These are phyloP conservation scores for Gallinago stenura DNA, from an alignment of 2,797 vertebrate genomes.

Conservation along the genomic window DNA sequence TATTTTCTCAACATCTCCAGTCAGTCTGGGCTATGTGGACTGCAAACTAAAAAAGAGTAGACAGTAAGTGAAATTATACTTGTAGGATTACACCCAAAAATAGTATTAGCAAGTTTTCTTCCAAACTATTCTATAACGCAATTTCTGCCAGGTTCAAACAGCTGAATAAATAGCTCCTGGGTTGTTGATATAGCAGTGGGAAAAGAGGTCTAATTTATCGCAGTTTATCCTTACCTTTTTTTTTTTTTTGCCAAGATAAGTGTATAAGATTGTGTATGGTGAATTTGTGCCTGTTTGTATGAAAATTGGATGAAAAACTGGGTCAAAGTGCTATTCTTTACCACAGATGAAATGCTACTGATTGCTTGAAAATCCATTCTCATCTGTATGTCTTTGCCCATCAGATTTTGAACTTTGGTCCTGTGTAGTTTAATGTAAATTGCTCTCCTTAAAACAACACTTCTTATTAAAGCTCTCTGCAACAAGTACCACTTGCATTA, in stretches of 20 bases:
- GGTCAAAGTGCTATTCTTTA: slow-evolving; percentile 36
- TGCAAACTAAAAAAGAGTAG: not conserved
- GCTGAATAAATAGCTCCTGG: slow-evolving; percentile 49
- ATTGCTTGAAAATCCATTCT: not conserved
- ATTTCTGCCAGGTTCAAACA: slow-evolving; percentile 29
- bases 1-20: not conserved
- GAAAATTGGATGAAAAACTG: slow-evolving; percentile 25
- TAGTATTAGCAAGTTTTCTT: not conserved
- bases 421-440: not conserved
- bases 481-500: not conserved
- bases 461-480: not conserved
- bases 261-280: not conserved
- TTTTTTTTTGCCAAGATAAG: not conserved
- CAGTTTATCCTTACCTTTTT: not conserved
- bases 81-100: not conserved
- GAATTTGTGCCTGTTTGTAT: slow-evolving; percentile 20
- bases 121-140: not conserved
- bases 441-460: not conserved
- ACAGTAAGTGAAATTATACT: not conserved
- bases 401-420: not conserved
- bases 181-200: not conserved
- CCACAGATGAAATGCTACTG: not conserved
- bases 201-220: not conserved
- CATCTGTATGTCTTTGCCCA: not conserved
- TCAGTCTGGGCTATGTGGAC: not conserved